Evolutionary conservation across 2,888 invertebrate genomes (phyloP), one percentile per base, ranked within the genome.

Genomic region (Pyralis farinalis): DNA sequence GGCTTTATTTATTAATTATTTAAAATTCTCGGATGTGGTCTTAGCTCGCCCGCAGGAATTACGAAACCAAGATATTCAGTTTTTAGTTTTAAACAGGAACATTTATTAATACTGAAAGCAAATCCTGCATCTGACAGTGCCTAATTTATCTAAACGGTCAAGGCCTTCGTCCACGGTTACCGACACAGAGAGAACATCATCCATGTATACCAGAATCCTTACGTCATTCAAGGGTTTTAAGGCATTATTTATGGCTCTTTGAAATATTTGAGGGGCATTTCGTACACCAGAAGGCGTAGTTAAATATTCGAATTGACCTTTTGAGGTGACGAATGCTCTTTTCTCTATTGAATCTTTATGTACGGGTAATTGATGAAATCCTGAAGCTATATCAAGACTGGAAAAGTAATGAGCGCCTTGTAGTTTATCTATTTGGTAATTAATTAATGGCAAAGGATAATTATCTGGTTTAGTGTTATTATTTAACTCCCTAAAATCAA

Each of bases 241-340:
- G 1, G 56, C 52, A 5, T 40, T 28, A 11, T 56, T 60, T 0
- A 58, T 60, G 12, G 48, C 46, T 0, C 55, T 25, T 29, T 60
- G 57, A 22, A 53, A 58, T 1, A 65, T 61, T 0, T 59, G 49
- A 1, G 16, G 12, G 0, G 60, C 57, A 21, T 61, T 63, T 10
- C 52, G 20, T 0, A 64, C 21, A 0, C 61, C 58, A 43, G 59
- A 63, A 0, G 64, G 63, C 63, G 65, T 63, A 0, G 55, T 50
- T 0, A 51, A 1, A 20, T 58, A 65, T 27, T 68, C 63, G 11
- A 41, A 67, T 0, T 53, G 27, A 0, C 63, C 67, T n/a, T 63
- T 62, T 0, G 59, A 58, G 1, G 60, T 65, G 0, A 58, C 47
- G 22, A 27, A n/a, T n/a, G 27, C 7, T 2, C 4, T 27, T n/a